Base-by-base conservation (phyloP, 2,888 invertebrate species). In the Beris chalybata region DNA sequence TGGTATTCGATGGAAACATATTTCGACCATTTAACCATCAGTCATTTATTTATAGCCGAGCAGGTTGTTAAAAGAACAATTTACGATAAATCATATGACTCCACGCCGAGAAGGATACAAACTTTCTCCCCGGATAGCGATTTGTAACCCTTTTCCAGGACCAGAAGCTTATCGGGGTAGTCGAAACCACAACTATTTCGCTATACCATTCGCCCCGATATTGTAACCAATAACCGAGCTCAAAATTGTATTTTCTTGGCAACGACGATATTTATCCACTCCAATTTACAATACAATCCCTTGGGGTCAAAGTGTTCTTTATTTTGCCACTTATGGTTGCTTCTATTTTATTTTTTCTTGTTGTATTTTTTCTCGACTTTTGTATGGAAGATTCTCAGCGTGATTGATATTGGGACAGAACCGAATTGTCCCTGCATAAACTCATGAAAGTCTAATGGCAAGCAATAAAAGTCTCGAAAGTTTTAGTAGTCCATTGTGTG, bases 1-100 rank as follows among this genome's bases (percentile, higher is more conserved):
- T 56, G 56, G 56, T 43, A 56, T 56, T 56, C 56, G 56, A 56
- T 56, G 56, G 56, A 43, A 56, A 56, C 56, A 56, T 56, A 56
- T 56, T 56, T 56, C 43, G 56, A 56, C 56, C 56, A 56, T 56
- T 56, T 56, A 22, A 44, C 44, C 22, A 44, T 56, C 56, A 12
- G 56, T 44, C 56, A 56, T 22, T 56, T 56, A 56, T 56, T 56
- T 56, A 56, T 44, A 56, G 44, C 43, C 44, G 56, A 44, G 56
- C 56, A 56, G 43, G 56, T 56, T 56, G 56, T 56, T 56, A 56
- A 56, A 44, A 44, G 56, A 56, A 44, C 56, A 56, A 56, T 56
- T 56, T 56, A 43, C 22, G 38, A 56, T 56, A 56, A 56, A 56
- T 56, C 56, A 56, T 48, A 6, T n/a, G 13, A 48, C 48, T 54